Evolutionary conservation across 2,113 vertebrate genomes (phyloP).

Genomic region (Carollia perspicillata): DNA sequence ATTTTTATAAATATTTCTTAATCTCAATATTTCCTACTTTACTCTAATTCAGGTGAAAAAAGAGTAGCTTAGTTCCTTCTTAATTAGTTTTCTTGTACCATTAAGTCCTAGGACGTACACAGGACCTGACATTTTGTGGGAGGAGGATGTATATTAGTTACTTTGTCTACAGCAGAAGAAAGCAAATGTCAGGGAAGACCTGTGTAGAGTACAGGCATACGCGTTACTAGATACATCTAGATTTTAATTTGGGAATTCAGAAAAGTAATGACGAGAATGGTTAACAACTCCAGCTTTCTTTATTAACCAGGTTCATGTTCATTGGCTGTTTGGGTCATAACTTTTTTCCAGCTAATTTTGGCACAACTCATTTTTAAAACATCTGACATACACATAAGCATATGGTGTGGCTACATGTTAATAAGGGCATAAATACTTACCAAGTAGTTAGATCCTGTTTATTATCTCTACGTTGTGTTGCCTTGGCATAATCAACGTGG

Average conservation of each 20-base stretch:
- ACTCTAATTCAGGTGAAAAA: not conserved
- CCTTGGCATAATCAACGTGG: not conserved
- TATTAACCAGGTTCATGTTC: not conserved
- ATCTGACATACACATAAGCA: not conserved
- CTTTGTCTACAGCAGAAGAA: not conserved
- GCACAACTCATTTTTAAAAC: not conserved
- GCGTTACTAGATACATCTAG: not conserved
- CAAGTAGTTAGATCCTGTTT: not conserved
- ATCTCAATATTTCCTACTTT: not conserved
- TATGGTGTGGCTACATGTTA: not conserved
- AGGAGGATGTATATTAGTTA: not conserved
- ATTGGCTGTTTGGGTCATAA: not conserved
- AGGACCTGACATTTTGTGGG: not conserved
- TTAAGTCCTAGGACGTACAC: not conserved
- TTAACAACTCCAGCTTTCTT: not conserved
- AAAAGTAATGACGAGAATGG: not conserved
- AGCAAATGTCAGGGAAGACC: not conserved
- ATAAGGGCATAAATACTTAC: not conserved
- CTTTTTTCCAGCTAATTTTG: slow-evolving; percentile 10
- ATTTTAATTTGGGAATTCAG: slow-evolving; percentile 3
- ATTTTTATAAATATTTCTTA: slow-evolving; percentile 8
- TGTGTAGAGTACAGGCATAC: not conserved
- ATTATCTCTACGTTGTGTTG: not conserved
- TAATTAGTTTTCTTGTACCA: not conserved
- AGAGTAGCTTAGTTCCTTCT: not conserved